Evolutionary conservation across 2,888 invertebrate genomes (phyloP).

Genomic region (Lysandra bellargus): DNA sequence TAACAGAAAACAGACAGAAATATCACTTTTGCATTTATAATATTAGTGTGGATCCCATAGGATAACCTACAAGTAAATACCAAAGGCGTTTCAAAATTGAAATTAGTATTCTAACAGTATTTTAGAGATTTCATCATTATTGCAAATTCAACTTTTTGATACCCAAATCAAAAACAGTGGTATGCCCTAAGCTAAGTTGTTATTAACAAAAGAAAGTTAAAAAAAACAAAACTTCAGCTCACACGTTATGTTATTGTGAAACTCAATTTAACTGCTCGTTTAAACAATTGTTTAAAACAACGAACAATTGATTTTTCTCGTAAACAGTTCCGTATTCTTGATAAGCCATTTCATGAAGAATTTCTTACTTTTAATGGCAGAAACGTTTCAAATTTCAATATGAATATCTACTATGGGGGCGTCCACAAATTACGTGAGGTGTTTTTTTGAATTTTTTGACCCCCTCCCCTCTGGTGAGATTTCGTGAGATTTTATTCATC

Average conservation of each 20-base stretch:
- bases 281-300: neutral
- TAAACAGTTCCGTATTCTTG: neutral
- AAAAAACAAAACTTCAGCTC: neutral
- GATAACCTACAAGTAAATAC: neutral
- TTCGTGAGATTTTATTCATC: no score
- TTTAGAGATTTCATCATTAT: neutral
- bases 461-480: no score
- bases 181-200: neutral
- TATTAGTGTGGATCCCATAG: neutral
- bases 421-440: no score
- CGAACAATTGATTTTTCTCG: constrained; percentile 11
- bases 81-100: neutral
- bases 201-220: neutral
- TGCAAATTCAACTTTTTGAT: neutral
- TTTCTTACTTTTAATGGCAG: neutral
- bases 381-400: no score
- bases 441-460: no score
- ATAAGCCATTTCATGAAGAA: neutral
- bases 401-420: no score
- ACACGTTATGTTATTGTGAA: neutral
- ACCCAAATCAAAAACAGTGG: neutral
- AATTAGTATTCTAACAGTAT: neutral
- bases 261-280: neutral
- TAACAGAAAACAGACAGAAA: no score
- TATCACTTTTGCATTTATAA: neutral